Evolutionary conservation across 2,888 invertebrate species (phyloP).

Genomic region (Notodonta dromedarius): DNA sequence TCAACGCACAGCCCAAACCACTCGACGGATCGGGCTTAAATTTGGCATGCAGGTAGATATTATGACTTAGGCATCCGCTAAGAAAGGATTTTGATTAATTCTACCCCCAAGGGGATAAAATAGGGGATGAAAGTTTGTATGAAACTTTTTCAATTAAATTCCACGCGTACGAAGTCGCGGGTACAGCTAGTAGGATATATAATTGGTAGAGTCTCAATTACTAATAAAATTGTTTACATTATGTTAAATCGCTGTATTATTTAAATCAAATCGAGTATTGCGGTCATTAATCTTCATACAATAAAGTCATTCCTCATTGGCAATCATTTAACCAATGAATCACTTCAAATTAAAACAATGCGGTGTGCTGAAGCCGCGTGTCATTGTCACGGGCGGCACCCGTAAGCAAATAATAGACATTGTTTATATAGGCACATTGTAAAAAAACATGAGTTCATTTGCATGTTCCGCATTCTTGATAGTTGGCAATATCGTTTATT

Average conservation of each 20-base stretch:
- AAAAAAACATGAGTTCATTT: neutral
- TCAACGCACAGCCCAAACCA: no score
- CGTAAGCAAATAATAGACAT: slow-evolving; percentile 27
- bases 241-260: neutral
- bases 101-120: no score
- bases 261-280: neutral
- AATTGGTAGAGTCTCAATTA: no score
- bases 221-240: neutral
- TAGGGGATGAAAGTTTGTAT: no score
- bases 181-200: no score
- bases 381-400: slow-evolving; percentile 31
- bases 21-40: no score
- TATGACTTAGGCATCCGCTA: no score
- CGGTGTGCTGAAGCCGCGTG: slow-evolving; percentile 25
- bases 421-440: slow-evolving; percentile 3
- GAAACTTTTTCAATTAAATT: no score
- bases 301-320: slow-evolving; percentile 28
- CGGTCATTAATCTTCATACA: slow-evolving; percentile 3
- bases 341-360: slow-evolving; percentile 39
- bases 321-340: slow-evolving; percentile 49
- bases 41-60: no score
- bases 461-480: slow-evolving; percentile 4
- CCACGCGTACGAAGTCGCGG: no score
- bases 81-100: no score
- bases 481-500: neutral